Base-by-base conservation (phyloP, 1,140 invertebrate species). In the Drosophila virilis region DNA sequence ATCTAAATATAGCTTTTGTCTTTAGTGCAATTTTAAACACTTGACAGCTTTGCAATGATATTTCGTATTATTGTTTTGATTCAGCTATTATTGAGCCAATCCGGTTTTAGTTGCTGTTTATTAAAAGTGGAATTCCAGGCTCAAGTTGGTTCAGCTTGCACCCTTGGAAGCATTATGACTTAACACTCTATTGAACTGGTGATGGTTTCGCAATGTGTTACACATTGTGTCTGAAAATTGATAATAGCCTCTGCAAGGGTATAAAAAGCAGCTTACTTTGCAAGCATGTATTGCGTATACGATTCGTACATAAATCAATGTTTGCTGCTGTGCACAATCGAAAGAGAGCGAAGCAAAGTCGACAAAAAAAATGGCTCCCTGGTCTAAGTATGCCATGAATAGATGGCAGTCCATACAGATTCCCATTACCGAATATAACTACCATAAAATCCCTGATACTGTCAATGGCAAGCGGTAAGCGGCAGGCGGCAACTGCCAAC, bases 271-370 rank as follows among this genome's bases (percentile, higher is more conserved):
- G 62, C 50, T 65, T 65, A 65, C 55, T 52, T 65, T 55, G 62
- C 50, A 65, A 65, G 38, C 22, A 28, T 28, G 22, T 69, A 64
- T 64, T 52, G 61, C 61, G 50, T 33, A 43, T 50, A 40, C 66
- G 50, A 35, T 10, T 37, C 50, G 43, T 42, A 35, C 80, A 83
- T 83, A 80, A 83, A 83, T 84, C 80, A 83, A 66, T 66, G 75
- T 55, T 80, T 68, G 55, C 10, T 54, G 48, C 71, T 28, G 22
- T 28, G 61, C 50, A 15, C 13, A 38, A 51, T n/a, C 59, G 8
- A 37, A 60, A 8, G 12, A 55, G 43, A 43, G 40, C 3, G 9
- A 54, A 22, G 15, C 7, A 54, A 17, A 54, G 8, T 6, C 8
- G 0, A 33, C 17, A 50, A 64, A 79, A 57, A 61, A 43, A 35